phyloP scores from a whole-genome alignment of 92 coral and sea anemone species.

The Bergia sp. region DNA sequence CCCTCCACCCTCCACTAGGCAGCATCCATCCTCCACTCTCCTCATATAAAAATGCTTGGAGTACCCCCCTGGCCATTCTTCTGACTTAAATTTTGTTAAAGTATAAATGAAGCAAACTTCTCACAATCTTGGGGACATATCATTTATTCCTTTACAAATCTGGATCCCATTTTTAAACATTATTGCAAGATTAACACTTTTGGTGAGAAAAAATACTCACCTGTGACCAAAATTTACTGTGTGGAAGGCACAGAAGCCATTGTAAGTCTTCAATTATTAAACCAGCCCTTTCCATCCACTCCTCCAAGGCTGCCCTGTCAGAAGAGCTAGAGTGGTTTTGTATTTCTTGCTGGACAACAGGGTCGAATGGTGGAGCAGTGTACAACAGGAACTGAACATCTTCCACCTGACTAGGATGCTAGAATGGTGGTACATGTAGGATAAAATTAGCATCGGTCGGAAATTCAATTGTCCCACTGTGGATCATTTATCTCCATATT shows the following conservation, averaged over 20 bases:
- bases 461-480: too few species aligned
- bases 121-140: too few species aligned
- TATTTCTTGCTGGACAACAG: slow-evolving; percentile 6
- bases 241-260: slow-evolving; percentile 88
- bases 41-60: too few species aligned
- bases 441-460: background rate
- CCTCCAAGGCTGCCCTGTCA: slow-evolving; percentile 76
- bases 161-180: too few species aligned
- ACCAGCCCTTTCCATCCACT: slow-evolving; percentile 82
- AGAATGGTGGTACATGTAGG: background rate
- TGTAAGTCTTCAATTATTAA: slow-evolving; percentile 81
- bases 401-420: slow-evolving; percentile 89
- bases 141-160: too few species aligned
- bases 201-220: slow-evolving; percentile 33
- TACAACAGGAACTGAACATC: slow-evolving; percentile 79
- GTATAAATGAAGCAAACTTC: too few species aligned
- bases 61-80: too few species aligned
- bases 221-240: slow-evolving; percentile 91
- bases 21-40: too few species aligned
- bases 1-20: too few species aligned
- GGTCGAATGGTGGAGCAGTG: slow-evolving; percentile 62
- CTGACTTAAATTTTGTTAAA: too few species aligned
- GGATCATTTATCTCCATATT: background rate
- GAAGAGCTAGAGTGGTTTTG: slow-evolving; percentile 41
- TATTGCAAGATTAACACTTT: too few species aligned